Evolutionary conservation across 2,113 vertebrate species (phyloP).

Genomic region (Gnathochromis pfefferi): DNA sequence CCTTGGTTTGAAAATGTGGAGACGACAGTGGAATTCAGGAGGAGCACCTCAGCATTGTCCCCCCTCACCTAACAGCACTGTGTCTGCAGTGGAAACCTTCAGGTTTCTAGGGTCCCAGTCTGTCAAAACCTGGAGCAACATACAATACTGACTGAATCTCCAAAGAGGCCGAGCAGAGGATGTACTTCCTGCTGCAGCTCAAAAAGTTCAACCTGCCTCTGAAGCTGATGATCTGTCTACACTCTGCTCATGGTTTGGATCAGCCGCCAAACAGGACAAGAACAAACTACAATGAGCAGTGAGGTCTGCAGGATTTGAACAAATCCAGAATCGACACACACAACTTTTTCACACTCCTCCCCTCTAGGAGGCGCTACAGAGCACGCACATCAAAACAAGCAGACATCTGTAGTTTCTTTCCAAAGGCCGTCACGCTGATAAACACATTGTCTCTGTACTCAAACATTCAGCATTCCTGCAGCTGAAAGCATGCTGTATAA

Average conservation of each 20-base stretch:
- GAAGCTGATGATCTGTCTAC: background rate
- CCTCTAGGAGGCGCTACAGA: background rate
- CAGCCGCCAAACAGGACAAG: background rate
- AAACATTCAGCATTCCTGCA: background rate
- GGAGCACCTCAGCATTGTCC: background rate
- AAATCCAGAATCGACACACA: background rate
- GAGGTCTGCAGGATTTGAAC: background rate
- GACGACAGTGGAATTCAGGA: background rate
- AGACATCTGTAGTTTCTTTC: background rate
- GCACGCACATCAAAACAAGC: background rate
- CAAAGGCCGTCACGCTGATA: background rate
- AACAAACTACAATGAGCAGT: background rate
- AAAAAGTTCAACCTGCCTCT: too few relatives aligned
- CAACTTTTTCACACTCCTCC: background rate
- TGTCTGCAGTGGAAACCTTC: background rate
- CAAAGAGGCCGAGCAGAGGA: background rate
- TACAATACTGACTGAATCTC: background rate
- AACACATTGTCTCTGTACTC: background rate
- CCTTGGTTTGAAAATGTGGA: background rate
- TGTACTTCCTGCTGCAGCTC: background rate
- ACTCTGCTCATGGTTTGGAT: background rate
- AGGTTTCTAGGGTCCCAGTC: background rate
- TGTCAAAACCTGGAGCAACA: background rate
- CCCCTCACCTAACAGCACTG: background rate
- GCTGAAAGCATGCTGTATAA: background rate